These are phyloP conservation scores for Tetragonula clypearis DNA, from an alignment of 1,140 invertebrate genomes.

Conservation along the genomic window DNA sequence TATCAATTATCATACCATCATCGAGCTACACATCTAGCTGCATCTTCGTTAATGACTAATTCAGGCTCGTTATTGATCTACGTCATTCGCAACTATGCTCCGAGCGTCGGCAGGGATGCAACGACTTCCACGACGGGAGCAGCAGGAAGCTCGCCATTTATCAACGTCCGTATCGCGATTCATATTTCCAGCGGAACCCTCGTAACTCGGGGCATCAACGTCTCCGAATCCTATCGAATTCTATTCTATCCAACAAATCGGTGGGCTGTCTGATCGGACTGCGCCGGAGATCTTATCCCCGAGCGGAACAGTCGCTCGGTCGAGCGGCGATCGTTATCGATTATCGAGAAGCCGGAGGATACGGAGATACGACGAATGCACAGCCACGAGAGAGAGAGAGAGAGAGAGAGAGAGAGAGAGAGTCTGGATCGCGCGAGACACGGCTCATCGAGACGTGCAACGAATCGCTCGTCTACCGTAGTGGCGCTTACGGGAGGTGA, in stretches of 20 bases:
- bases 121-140: not conserved
- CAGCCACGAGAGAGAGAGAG: not conserved
- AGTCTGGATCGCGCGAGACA: constrained; percentile 41
- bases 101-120: not conserved
- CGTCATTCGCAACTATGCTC: not conserved
- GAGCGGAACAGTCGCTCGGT: constrained; percentile 29
- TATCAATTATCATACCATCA: not conserved
- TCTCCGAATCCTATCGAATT: not conserved
- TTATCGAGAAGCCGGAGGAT: not conserved
- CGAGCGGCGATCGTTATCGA: constrained; percentile 58
- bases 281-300: constrained; percentile 58
- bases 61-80: not conserved
- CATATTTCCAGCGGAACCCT: not conserved
- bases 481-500: constrained; percentile 45
- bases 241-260: not conserved
- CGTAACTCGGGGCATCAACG: not conserved
- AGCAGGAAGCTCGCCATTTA: not conserved
- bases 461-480: constrained; percentile 38
- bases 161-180: not conserved
- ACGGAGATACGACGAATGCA: not conserved
- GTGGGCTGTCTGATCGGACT: constrained; percentile 6
- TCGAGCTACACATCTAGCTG: no score
- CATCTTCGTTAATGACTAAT: not conserved
- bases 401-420: no score
- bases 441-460: constrained; percentile 68